Conservation (phyloP, 2,797 vertebrate genomes). For the Rhadinocentrus ornatus region DNA sequence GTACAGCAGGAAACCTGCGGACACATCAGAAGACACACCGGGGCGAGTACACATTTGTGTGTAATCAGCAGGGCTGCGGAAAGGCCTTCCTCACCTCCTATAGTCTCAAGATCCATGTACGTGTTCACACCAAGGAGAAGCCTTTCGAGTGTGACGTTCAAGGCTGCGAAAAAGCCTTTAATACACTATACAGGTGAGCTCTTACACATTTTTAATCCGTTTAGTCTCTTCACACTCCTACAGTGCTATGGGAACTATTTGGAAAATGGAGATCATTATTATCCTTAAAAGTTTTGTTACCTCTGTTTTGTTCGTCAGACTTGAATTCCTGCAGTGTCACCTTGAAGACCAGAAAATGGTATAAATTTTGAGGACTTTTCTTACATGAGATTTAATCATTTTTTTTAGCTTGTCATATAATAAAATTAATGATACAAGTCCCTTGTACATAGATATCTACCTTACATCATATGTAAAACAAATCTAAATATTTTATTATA, state of each 20-base stretch:
- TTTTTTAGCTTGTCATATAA: background rate
- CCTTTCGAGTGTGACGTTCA: slow-evolving; percentile 99
- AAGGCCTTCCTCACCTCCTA: slow-evolving; percentile 99
- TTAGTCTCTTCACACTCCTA: background rate
- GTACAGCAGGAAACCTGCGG: slow-evolving; percentile 97
- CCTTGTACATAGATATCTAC: too few species aligned
- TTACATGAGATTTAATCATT: background rate
- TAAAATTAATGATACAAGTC: too few species aligned
- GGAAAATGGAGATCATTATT: background rate
- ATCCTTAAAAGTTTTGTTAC: background rate
- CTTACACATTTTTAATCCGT: background rate
- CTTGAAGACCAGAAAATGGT: too few species aligned
- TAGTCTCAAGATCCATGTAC: slow-evolving; percentile 98
- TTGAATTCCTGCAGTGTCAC: too few species aligned
- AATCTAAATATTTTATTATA: background rate
- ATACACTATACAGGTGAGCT: slow-evolving; percentile 93
- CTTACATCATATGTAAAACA: too few species aligned
- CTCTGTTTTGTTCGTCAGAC: background rate
- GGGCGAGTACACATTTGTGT: slow-evolving; percentile 98
- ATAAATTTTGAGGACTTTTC: too few species aligned
- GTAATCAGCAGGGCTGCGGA: slow-evolving; percentile 97
- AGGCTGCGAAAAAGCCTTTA: slow-evolving; percentile 98
- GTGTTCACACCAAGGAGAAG: slow-evolving; percentile 99
- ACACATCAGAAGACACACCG: slow-evolving; percentile 98
- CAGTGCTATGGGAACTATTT: background rate